Conservation (phyloP, 2,113 vertebrate species). For the Hystrix cristata region DNA sequence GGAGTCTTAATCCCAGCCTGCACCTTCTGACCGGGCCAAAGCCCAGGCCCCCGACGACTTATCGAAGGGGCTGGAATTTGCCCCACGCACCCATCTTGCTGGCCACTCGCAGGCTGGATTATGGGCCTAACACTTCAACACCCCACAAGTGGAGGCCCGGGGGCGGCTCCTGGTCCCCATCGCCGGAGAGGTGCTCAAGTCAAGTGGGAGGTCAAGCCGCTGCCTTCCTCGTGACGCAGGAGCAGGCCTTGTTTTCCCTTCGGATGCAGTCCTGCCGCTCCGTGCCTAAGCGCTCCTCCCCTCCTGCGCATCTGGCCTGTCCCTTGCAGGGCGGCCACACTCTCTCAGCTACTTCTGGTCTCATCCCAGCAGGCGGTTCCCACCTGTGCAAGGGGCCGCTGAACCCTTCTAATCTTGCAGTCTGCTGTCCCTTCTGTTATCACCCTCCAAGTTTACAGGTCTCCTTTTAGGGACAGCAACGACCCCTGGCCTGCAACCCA, state of each 20-base stretch:
- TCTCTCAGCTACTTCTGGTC: constrained; percentile 16
- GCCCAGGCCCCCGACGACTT: constrained; percentile 69
- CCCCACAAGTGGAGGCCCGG: constrained; percentile 85
- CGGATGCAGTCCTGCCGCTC: neutral
- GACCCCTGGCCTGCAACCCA: neutral
- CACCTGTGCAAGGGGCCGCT: neutral
- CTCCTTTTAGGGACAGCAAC: neutral
- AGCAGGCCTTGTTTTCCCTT: neutral
- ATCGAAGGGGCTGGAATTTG: constrained; percentile 86
- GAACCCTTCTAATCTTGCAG: neutral
- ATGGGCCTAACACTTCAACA: constrained; percentile 90
- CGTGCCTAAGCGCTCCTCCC: neutral
- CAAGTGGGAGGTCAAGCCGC: constrained; percentile 90
- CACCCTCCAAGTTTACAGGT: neutral
- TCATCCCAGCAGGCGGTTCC: neutral
- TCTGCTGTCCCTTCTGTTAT: neutral
- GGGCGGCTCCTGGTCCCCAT: constrained; percentile 86
- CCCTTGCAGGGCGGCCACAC: neutral
- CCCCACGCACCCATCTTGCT: constrained; percentile 81
- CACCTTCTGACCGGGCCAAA: constrained; percentile 84
- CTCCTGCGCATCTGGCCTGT: neutral
- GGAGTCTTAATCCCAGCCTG: constrained; percentile 86
- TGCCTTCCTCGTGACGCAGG: too few relatives aligned
- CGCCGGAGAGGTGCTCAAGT: constrained; percentile 88
- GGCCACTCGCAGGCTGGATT: constrained; percentile 87